Evolutionary conservation across 2,797 vertebrate genomes (phyloP).

Genomic region (Selene dorsalis): DNA sequence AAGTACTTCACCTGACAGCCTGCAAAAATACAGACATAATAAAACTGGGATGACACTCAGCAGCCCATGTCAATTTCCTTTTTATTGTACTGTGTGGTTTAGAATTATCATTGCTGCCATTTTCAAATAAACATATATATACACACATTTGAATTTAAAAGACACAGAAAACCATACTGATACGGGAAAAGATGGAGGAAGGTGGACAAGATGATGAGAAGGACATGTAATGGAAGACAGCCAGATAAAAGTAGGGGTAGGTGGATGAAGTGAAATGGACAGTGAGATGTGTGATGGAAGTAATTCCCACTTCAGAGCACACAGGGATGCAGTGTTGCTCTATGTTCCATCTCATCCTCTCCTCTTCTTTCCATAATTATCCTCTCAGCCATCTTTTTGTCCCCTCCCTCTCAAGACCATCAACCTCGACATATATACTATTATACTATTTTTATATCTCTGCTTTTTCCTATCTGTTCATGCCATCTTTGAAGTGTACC

Average conservation of each 20-base stretch:
- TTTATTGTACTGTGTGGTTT: background rate
- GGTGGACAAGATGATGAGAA: background rate
- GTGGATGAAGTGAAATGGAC: slow-evolving; percentile 49
- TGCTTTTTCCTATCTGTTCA: slow-evolving; percentile 20
- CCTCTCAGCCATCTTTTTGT: slow-evolving; percentile 20
- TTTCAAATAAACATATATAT: background rate
- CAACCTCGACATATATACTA: background rate
- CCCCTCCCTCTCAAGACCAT: slow-evolving; percentile 21
- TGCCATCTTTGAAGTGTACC: slow-evolving; percentile 35
- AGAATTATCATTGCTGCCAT: background rate
- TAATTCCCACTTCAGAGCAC: slow-evolving; percentile 68
- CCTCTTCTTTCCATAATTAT: slow-evolving; percentile 22
- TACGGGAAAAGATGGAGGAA: background rate
- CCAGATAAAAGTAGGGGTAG: slow-evolving; percentile 17
- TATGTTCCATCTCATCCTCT: slow-evolving; percentile 40
- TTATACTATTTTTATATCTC: slow-evolving; percentile 9
- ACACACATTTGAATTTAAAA: background rate
- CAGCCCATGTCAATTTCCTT: background rate
- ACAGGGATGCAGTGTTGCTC: slow-evolving; percentile 43
- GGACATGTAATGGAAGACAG: background rate
- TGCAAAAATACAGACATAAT: background rate
- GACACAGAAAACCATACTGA: slow-evolving; percentile 1
- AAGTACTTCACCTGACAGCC: background rate
- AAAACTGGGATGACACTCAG: background rate
- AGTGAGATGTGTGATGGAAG: slow-evolving; percentile 67